Evolutionary conservation across 1,140 invertebrate genomes (phyloP).

Genomic region (Drosophila dunni): DNA sequence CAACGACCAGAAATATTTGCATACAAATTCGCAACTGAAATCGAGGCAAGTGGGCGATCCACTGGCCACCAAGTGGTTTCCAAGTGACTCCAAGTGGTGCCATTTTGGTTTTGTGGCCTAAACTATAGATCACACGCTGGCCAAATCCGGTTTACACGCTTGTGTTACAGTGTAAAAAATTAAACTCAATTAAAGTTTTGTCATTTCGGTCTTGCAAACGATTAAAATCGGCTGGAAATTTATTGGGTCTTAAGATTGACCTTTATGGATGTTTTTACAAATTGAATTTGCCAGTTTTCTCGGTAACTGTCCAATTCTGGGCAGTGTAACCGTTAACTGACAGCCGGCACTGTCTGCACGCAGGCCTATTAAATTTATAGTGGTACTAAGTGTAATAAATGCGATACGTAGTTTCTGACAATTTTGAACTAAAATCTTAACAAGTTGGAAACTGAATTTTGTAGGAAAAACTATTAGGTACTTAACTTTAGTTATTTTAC

Average conservation of each 20-base stretch:
- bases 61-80: slow-evolving; percentile 19
- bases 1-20: slow-evolving; percentile 54
- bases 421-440: too few relatives aligned
- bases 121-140: slow-evolving; percentile 9
- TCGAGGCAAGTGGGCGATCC: slow-evolving; percentile 50
- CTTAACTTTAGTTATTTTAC: too few relatives aligned
- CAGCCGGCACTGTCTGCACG: slow-evolving; percentile 12
- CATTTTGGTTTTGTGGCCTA: too few relatives aligned
- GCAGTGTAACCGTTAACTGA: slow-evolving; percentile 25
- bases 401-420: too few relatives aligned
- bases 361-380: neutral
- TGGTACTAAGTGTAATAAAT: too few relatives aligned
- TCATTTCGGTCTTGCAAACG: slow-evolving; percentile 53
- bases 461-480: too few relatives aligned
- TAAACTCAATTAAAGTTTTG: slow-evolving; percentile 62
- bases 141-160: slow-evolving; percentile 39
- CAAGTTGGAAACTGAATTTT: too few relatives aligned
- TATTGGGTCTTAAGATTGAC: slow-evolving; percentile 39
- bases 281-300: slow-evolving; percentile 42
- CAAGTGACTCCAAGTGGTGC: neutral
- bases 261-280: slow-evolving; percentile 65
- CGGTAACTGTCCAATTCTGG: slow-evolving; percentile 21
- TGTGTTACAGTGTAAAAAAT: slow-evolving; percentile 54
- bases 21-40: slow-evolving; percentile 41
- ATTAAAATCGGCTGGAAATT: slow-evolving; percentile 58